Evolutionary conservation across 2,888 invertebrate genomes (phyloP), one percentile per base, ranked within the genome.

Genomic region (Gortyna flavago): DNA sequence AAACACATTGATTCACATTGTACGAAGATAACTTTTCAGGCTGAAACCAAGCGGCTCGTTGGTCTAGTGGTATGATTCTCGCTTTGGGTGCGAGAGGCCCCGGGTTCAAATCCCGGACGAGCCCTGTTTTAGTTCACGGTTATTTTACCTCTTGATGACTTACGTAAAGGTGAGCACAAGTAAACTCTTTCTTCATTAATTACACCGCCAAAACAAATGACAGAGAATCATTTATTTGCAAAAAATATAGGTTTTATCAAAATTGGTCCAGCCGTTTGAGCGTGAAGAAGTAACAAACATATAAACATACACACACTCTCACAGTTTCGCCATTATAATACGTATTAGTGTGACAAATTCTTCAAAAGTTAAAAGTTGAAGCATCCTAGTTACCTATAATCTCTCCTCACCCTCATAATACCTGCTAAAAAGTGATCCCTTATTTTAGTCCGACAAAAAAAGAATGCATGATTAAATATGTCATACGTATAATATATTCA

Each of bases 51-150:
- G 16, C 48, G 83, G 83, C 79, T 83, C 79, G 84, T 78, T 80
- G 84, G 80, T 83, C 84, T 80, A 80, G 80, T 77, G 80, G 84
- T 80, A 80, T 83, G 84, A 83, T 80, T 80, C 84, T 83, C 79
- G 84, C 80, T 80, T 80, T 80, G 84, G 84, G 79, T 80, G 80
- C 64, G 84, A 83, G 84, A 80, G 80, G 84, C 64, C 80, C 84
- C 84, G 80, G 69, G 84, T 80, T 80, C 79, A 44, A 80, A 80
- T 80, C 80, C 80, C 84, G 80, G 79, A 83, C 79, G 84, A 80
- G 68, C 79, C 80, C 80, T 21, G 4, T 51, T 80, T 80, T 78
- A 51, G 13, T n/a, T 32, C 62, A 62, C 21, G 21, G 35, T 64
- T 35, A 64, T 35, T 25, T 38, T 35, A 51, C 21, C 35, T 18